Evolutionary conservation across 2,113 vertebrate species (phyloP).

Genomic region (Phylloscopus trochilus): DNA sequence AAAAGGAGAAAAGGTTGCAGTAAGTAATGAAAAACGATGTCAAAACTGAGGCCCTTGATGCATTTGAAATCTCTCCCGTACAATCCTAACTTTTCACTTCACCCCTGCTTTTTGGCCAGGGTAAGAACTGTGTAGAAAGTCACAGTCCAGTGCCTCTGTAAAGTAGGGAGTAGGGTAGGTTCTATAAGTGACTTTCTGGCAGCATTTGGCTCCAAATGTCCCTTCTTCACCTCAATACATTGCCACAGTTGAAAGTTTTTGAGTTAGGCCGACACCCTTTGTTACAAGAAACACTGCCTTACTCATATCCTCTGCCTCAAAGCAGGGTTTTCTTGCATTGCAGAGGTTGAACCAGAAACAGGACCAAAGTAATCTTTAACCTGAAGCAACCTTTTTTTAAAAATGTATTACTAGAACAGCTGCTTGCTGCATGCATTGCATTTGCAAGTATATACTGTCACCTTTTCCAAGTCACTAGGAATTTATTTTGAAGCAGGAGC

Average conservation of each 20-base stretch:
- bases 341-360: not conserved
- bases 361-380: not conserved
- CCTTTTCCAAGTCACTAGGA: not conserved
- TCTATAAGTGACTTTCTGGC: not conserved
- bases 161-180: not conserved
- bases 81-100: not conserved
- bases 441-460: not conserved
- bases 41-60: not conserved
- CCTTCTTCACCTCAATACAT: not conserved
- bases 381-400: not conserved
- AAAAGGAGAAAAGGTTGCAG: not conserved
- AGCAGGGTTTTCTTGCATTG: not conserved
- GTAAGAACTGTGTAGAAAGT: not conserved
- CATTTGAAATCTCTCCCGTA: not conserved
- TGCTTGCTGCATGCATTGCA: not conserved
- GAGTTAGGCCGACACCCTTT: not conserved
- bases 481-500: conserved; percentile 13
- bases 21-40: not conserved
- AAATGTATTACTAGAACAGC: not conserved
- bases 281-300: not conserved
- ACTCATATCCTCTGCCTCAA: not conserved
- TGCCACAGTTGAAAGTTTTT: not conserved
- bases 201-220: not conserved
- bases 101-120: not conserved
- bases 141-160: not conserved